phyloP scores from a whole-genome alignment of 2,113 vertebrate genomes.

The Nannospalax galili region DNA sequence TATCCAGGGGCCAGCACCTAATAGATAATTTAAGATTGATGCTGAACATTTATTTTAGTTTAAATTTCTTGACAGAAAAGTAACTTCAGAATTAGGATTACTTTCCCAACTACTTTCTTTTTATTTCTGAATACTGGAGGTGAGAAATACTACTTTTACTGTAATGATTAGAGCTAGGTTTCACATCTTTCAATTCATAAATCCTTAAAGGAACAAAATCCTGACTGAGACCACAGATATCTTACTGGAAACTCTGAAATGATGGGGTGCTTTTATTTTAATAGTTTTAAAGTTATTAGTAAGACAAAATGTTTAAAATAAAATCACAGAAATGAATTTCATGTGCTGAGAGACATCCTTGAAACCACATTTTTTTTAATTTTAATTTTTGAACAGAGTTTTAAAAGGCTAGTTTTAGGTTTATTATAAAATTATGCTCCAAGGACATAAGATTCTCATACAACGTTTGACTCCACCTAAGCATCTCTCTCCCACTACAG shows the following conservation, averaged over 20 bases:
- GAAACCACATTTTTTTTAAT: not conserved
- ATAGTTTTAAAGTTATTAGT: not conserved
- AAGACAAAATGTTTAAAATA: slow-evolving; percentile 8
- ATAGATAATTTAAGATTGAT: not conserved
- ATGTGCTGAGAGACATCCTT: not conserved
- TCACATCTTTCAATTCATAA: not conserved
- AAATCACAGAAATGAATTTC: slow-evolving; percentile 17
- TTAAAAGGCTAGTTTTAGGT: not conserved
- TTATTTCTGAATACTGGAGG: not conserved
- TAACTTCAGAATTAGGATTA: not conserved
- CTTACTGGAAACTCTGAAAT: not conserved
- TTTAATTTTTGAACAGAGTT: not conserved
- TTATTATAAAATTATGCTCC: not conserved
- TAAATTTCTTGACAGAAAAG: not conserved
- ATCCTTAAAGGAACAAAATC: not conserved
- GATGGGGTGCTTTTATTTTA: slow-evolving; percentile 18
- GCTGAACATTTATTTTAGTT: not conserved
- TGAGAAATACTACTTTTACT: not conserved
- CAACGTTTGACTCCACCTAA: not conserved
- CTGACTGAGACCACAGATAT: not conserved
- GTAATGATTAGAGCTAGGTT: not conserved
- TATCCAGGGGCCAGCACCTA: not conserved
- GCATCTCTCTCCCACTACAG: not conserved
- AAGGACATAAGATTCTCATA: not conserved
- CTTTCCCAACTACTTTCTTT: not conserved